Percentiles rank a stretch among this genome's conserved stretches.
Evolutionary conservation across 1,140 invertebrate genomes (phyloP).

Genomic region (Camponotus vicinus): DNA sequence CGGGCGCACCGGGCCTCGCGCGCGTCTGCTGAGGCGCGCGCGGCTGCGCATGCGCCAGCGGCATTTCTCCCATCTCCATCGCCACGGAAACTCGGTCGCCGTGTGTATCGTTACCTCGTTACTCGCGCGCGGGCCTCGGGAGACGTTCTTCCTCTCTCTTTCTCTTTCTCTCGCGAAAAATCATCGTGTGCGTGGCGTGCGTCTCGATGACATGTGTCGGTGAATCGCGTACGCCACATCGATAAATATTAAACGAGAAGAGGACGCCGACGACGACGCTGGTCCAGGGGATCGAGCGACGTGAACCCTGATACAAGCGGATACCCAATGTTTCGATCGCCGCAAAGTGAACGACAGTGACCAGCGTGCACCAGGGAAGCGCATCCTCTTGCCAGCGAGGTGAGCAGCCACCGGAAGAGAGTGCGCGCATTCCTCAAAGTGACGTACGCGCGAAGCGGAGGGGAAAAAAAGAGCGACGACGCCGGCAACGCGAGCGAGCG

Average conservation of each 20-base stretch:
- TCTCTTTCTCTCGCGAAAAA: not conserved
- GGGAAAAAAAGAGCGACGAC: slow-evolving; percentile 15
- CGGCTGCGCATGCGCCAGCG: not conserved
- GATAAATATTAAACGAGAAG: not conserved
- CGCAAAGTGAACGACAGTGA: slow-evolving; percentile 57
- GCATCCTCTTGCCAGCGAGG: not conserved
- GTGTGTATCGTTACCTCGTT: slow-evolving; percentile 15
- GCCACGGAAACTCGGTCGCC: slow-evolving; percentile 35
- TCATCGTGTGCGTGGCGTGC: slow-evolving; percentile 10
- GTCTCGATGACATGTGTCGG: slow-evolving; percentile 53
- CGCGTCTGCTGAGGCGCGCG: not conserved
- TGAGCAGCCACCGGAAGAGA: slow-evolving; percentile 9
- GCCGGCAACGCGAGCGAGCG: slow-evolving; percentile 12
- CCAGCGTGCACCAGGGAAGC: slow-evolving; percentile 43
- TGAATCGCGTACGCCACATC: slow-evolving; percentile 50
- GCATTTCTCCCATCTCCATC: slow-evolving; percentile 14
- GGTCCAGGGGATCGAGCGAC: slow-evolving; percentile 27
- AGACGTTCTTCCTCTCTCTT: not conserved
- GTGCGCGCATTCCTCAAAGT: slow-evolving; percentile 24
- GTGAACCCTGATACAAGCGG: too few relatives aligned
- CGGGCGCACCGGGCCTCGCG: not conserved
- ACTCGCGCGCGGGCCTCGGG: not conserved
- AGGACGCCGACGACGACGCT: not conserved
- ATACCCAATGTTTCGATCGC: slow-evolving; percentile 22
- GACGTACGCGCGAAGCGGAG: not conserved